These are phyloP conservation scores for Iphiclides podalirius DNA, from an alignment of 2,888 invertebrate genomes.

Conservation along the genomic window DNA sequence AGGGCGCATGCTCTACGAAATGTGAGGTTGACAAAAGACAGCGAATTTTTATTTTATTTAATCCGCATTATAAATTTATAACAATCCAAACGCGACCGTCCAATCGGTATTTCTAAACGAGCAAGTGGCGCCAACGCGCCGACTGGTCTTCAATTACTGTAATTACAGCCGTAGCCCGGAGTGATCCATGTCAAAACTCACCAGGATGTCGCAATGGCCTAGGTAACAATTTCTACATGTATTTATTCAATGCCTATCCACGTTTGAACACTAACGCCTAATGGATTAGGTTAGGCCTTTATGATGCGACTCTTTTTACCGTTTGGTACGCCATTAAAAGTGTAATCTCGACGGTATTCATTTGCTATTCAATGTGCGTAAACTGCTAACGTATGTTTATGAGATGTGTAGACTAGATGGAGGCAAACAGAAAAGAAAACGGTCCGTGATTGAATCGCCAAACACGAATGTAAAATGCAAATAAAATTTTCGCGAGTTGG, in stretches of 20 bases:
- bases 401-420: too few species aligned
- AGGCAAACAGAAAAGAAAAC: too few species aligned
- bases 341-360: too few species aligned
- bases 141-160: conserved; percentile 22
- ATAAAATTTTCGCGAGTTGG: too few species aligned
- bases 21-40: too few species aligned
- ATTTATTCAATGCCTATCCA: not conserved
- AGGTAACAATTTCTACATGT: conserved; percentile 8
- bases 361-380: too few species aligned
- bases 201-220: conserved; percentile 15
- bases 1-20: too few species aligned
- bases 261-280: not conserved
- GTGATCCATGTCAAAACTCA: conserved; percentile 22
- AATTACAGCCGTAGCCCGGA: conserved; percentile 14
- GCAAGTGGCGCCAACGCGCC: conserved; percentile 29
- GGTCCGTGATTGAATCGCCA: too few species aligned
- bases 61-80: conserved; percentile 6
- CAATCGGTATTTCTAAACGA: conserved; percentile 30
- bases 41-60: not conserved
- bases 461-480: too few species aligned
- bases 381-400: too few species aligned
- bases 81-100: conserved; percentile 5
- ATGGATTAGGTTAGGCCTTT: too few species aligned
- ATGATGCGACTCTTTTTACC: not conserved
- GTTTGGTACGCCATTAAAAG: too few species aligned